A percentile compares a stretch with the other conserved stretches of the same genome.
Conservation (phyloP, 2,113 vertebrate species). For the Sorex fumeus region DNA sequence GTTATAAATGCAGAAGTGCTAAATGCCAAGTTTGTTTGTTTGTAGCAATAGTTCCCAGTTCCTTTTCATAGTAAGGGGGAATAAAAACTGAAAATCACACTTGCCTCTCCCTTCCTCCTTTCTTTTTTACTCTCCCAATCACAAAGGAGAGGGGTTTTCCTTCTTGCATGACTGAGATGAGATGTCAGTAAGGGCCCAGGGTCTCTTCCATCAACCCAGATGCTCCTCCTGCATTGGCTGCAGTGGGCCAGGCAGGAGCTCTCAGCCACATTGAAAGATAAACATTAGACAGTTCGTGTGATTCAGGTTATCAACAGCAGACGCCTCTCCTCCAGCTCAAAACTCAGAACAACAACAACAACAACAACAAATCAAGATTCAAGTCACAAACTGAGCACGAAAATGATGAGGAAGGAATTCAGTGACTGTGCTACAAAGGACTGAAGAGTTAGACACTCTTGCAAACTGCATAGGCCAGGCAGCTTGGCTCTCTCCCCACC, state of each 20-base stretch:
- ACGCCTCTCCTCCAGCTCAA: constrained; percentile 24
- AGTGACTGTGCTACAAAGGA: too few species aligned
- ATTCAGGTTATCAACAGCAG: constrained; percentile 25
- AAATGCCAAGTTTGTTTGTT: constrained; percentile 50
- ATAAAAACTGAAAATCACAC: constrained; percentile 43
- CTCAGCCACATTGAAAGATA: constrained; percentile 21
- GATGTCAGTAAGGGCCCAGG: background rate
- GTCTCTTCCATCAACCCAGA: background rate
- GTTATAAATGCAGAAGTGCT: constrained; percentile 78
- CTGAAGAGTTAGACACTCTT: background rate
- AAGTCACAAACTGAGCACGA: background rate
- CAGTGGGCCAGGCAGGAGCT: background rate
- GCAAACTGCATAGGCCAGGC: background rate
- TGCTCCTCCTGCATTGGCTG: background rate
- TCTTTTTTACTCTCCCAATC: constrained; percentile 39
- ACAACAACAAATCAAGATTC: background rate
- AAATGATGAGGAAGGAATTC: background rate
- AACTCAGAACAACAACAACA: background rate
- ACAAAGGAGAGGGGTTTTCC: constrained; percentile 5
- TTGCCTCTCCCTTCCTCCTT: constrained; percentile 52
- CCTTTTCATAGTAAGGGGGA: constrained; percentile 63
- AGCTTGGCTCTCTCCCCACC: background rate
- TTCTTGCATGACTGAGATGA: constrained; percentile 32
- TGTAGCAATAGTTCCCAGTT: constrained; percentile 70
- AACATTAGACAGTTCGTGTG: background rate